Evolutionary conservation across 2,113 vertebrate genomes (phyloP).

Genomic region (Forbesichthys agassizii): DNA sequence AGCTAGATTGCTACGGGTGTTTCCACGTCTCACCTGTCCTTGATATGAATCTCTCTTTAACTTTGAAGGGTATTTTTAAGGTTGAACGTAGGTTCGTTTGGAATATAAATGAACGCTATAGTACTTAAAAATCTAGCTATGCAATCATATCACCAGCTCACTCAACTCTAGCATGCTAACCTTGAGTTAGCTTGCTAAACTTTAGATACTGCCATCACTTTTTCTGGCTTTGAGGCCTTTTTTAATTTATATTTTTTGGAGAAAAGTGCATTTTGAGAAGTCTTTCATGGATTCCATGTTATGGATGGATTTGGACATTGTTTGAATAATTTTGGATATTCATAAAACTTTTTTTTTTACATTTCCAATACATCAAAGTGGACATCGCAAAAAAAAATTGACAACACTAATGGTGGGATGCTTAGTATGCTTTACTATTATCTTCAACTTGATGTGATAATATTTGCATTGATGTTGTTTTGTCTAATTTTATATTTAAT

Average conservation of each 20-base stretch:
- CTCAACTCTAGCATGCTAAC: conserved; percentile 55
- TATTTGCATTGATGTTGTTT: too few species aligned
- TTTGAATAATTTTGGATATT: conserved; percentile 34
- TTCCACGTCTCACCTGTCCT: conserved; percentile 42
- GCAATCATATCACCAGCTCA: conserved; percentile 52
- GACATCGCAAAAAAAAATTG: conserved; percentile 28
- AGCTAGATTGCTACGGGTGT: conserved; percentile 9
- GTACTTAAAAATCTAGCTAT: conserved; percentile 45
- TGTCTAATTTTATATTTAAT: too few species aligned
- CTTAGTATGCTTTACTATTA: not conserved
- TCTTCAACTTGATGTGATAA: too few species aligned
- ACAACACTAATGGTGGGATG: conserved; percentile 61
- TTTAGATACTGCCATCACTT: conserved; percentile 58
- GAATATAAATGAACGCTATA: conserved; percentile 24
- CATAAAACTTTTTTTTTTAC: not conserved
- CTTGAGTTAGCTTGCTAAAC: conserved; percentile 54
- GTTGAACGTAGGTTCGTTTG: conserved; percentile 12
- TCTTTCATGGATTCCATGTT: conserved; percentile 34
- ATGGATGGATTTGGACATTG: conserved; percentile 27
- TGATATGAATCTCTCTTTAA: not conserved
- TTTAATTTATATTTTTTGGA: conserved; percentile 18
- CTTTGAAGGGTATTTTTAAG: not conserved
- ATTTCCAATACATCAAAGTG: conserved; percentile 44
- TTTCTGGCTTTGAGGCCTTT: conserved; percentile 62
- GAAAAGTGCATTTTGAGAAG: conserved; percentile 2